phyloP scores from a whole-genome alignment of 1,140 invertebrate genomes.

The Pygmarrhopalites habei region DNA sequence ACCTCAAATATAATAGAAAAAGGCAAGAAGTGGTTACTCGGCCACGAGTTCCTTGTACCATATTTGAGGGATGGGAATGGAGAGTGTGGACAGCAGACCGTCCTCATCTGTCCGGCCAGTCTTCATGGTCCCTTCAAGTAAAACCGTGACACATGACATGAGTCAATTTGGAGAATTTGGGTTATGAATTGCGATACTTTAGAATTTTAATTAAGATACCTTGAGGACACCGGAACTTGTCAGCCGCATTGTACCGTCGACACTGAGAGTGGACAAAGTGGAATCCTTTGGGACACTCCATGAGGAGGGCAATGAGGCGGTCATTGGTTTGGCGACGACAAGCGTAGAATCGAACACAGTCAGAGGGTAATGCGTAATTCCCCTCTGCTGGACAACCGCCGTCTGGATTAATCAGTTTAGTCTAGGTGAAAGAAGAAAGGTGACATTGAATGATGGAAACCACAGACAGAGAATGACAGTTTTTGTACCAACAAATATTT shows the following conservation, averaged over 20 bases:
- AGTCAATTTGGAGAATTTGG: background rate
- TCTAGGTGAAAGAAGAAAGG: too few species aligned
- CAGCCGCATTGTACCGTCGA: background rate
- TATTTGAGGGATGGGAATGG: too few species aligned
- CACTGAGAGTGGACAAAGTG: conserved; percentile 19
- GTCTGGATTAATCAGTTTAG: conserved; percentile 21
- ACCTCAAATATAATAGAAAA: too few species aligned
- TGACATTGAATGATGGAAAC: background rate
- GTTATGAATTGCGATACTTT: background rate
- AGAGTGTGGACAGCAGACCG: too few species aligned
- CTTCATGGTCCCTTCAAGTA: too few species aligned
- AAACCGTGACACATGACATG: too few species aligned
- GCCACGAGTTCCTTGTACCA: too few species aligned
- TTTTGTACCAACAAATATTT: background rate
- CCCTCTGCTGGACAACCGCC: conserved; percentile 17
- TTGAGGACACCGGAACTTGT: background rate
- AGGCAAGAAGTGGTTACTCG: too few species aligned
- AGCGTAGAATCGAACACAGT: conserved; percentile 25
- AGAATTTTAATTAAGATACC: too few species aligned
- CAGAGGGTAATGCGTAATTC: conserved; percentile 17
- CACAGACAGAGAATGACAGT: background rate
- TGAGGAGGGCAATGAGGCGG: conserved; percentile 11
- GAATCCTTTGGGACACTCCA: conserved; percentile 23
- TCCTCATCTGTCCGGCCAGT: too few species aligned
- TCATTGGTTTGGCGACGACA: conserved; percentile 3